Conservation (phyloP, 2,888 invertebrate species). For the Cryptophagus acutangulus region DNA sequence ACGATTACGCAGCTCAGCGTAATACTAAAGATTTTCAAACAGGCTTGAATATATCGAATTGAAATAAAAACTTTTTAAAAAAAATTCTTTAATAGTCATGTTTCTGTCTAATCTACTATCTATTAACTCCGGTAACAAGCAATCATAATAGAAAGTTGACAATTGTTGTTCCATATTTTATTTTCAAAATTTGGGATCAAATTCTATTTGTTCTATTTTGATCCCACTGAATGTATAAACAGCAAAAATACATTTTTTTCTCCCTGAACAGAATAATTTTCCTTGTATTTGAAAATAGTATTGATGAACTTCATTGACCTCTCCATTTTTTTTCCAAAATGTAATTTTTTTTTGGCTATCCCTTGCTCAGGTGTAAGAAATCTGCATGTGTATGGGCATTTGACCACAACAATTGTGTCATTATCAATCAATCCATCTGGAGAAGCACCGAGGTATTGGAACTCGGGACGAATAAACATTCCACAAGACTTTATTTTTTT, state of each 20-base stretch:
- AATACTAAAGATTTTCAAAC: too few relatives aligned
- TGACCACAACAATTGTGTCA: constrained; percentile 30
- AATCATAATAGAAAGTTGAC: too few relatives aligned
- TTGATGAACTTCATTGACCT: constrained; percentile 26
- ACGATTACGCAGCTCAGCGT: too few relatives aligned
- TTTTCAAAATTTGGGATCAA: too few relatives aligned
- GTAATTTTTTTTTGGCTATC: constrained; percentile 27
- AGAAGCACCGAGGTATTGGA: constrained; percentile 30
- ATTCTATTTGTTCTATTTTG: too few relatives aligned
- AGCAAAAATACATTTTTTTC: constrained; percentile 28
- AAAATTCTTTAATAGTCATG: too few relatives aligned
- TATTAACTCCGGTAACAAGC: too few relatives aligned
- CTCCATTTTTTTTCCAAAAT: constrained; percentile 18
- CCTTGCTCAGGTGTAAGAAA: constrained; percentile 26
- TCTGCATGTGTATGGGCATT: constrained; percentile 32
- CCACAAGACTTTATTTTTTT: constrained; percentile 25
- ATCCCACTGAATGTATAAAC: too few relatives aligned
- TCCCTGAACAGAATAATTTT: constrained; percentile 28
- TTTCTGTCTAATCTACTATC: too few relatives aligned
- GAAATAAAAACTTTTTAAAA: too few relatives aligned
- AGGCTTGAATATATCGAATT: too few relatives aligned
- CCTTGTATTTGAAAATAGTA: constrained; percentile 35
- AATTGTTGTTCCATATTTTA: too few relatives aligned
- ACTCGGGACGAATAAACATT: constrained; percentile 25
- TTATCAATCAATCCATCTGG: constrained; percentile 30